Evolutionary conservation across 2,888 invertebrate species (phyloP).

Genomic region (Pandemis cinnamomeana): DNA sequence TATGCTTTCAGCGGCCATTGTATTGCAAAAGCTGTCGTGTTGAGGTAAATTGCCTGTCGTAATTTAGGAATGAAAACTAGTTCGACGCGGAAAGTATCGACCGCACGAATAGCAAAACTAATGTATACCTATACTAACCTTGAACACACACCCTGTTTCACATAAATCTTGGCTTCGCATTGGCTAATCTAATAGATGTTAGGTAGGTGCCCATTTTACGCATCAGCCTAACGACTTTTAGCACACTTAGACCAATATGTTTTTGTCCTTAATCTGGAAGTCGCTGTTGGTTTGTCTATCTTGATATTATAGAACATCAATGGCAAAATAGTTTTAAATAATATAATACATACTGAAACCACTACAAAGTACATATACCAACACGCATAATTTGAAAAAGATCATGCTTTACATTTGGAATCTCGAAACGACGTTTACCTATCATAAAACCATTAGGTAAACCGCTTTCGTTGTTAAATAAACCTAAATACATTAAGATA

Average conservation of each 20-base stretch:
- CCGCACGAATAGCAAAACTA: conserved; percentile 51
- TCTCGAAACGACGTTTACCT: conserved; percentile 1
- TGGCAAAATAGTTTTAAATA: too few relatives aligned
- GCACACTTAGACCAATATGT: conserved; percentile 12
- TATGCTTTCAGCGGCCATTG: conserved; percentile 22
- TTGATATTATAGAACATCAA: background rate
- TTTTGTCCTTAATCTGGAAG: background rate
- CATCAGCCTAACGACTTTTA: conserved; percentile 14
- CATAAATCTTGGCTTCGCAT: conserved; percentile 52
- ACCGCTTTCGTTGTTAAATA: conserved; percentile 26
- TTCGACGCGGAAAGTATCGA: conserved; percentile 57
- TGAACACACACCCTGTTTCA: conserved; percentile 66
- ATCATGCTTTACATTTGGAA: background rate
- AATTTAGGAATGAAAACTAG: conserved; percentile 37
- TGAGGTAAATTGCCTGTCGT: conserved; percentile 20
- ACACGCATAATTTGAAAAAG: background rate
- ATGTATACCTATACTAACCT: conserved; percentile 59
- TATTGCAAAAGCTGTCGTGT: conserved; percentile 15
- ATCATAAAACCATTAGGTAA: conserved; percentile 16
- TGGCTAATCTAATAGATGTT: conserved; percentile 42
- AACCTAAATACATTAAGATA: conserved; percentile 24
- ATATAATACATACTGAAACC: too few relatives aligned
- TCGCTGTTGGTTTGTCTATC: background rate
- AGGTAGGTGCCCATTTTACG: conserved; percentile 21
- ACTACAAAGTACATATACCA: background rate